Evolutionary conservation across 2,113 vertebrate species (phyloP).

Genomic region (Barbus barbus): DNA sequence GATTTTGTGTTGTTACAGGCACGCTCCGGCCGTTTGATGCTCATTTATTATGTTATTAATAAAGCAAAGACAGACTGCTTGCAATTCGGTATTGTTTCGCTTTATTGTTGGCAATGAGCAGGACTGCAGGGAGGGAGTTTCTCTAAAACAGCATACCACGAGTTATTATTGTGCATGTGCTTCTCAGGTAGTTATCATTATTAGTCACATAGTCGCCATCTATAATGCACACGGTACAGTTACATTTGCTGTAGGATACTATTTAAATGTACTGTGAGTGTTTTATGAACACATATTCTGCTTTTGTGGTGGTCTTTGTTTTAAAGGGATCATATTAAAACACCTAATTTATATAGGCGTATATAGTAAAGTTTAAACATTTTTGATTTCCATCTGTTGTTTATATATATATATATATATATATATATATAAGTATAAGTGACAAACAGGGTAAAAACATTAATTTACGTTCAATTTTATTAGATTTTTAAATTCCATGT

Average conservation of each 20-base stretch:
- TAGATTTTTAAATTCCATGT: too few species aligned
- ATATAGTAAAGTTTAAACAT: neutral
- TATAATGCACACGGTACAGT: neutral
- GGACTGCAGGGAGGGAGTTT: neutral
- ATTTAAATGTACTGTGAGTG: neutral
- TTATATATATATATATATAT: too few species aligned
- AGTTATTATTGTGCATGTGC: neutral
- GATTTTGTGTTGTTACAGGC: neutral
- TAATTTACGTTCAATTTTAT: too few species aligned
- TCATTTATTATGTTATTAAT: neutral
- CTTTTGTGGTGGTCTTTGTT: neutral
- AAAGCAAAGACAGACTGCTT: neutral
- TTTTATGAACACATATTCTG: too few species aligned
- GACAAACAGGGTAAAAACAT: too few species aligned
- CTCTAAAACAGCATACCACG: conserved; percentile 3
- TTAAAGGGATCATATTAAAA: neutral
- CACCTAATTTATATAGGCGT: neutral
- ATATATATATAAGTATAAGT: too few species aligned
- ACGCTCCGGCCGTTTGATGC: neutral
- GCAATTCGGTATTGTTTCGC: neutral
- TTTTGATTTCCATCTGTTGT: too few species aligned
- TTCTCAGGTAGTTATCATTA: neutral
- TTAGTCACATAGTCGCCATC: neutral
- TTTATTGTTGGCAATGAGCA: neutral
- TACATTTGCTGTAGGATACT: neutral